Base-by-base conservation (phyloP, 2,113 vertebrate genomes). In the Phylloscopus whistleri region DNA sequence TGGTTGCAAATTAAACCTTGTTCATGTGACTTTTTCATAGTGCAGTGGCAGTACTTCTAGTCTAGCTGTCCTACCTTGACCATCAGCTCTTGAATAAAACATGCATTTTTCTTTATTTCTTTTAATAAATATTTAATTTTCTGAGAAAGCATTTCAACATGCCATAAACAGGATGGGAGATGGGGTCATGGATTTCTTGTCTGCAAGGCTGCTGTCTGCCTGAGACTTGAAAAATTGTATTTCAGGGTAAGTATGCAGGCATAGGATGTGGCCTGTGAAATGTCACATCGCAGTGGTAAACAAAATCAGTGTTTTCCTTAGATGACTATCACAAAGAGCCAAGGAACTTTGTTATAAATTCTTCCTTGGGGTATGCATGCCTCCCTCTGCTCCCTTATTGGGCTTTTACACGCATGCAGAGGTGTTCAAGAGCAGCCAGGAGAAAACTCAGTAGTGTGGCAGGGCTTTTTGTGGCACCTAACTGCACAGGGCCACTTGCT, bases 261-360 rank as follows among this genome's bases (percentile, higher is more conserved):
- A 21, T 88, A 66, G 76, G 58, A 76, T 75, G 73, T 81, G 49
- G 72, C 72, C 82, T 96, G 90, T 39, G 24, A 90, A 90, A 72
- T 93, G 48, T 95, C 75, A 92, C 62, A 63, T 94, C 2, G 0
- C 24, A 39, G 48, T 22, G 39, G 84, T 93, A 93, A 94, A 88
- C 89, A 94, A 62, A 93, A 90, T 69, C 17, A 39, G 4, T 83
- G 24, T 58, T 95, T 94, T 89, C 90, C 92, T 88, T 90, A 95
- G 93, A 89, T 96, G 90, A 90, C 64, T 94, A n/a, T 64, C 4
- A 1, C 0, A 0, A 53, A 64, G 77, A 87, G 62, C 87, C 70
- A 31, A 74, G 84, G 43, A 67, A 74, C 64, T 93, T 84, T 84
- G 87, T 94, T 94, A 67, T 92, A 64, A 94, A 95, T 95, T 87